These are phyloP conservation scores for Monopis laevigella DNA, from an alignment of 2,888 invertebrate genomes.

Conservation along the genomic window DNA sequence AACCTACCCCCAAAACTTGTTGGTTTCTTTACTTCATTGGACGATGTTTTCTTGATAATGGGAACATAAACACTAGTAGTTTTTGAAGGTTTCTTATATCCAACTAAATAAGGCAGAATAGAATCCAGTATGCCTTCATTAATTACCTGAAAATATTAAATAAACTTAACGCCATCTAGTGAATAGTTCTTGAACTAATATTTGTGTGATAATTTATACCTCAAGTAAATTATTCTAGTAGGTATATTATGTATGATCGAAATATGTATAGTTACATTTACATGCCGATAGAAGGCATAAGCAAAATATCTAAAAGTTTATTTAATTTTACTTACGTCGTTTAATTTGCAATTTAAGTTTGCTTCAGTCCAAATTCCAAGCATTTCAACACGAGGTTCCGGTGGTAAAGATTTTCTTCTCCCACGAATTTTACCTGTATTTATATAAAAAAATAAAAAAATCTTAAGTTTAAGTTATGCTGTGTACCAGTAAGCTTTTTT, in stretches of 20 bases:
- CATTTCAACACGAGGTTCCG: slow-evolving; percentile 53
- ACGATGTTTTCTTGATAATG: slow-evolving; percentile 58
- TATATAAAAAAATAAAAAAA: neutral
- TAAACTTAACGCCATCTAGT: slow-evolving; percentile 33
- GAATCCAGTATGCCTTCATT: slow-evolving; percentile 86
- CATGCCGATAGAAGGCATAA: no score
- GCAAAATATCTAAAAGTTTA: no score
- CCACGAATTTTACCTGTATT: slow-evolving; percentile 29
- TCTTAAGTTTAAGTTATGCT: neutral
- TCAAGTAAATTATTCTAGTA: no score
- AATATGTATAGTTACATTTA: no score
- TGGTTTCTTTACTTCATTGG: slow-evolving; percentile 57
- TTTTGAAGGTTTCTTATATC: slow-evolving; percentile 61
- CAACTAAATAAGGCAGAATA: slow-evolving; percentile 78
- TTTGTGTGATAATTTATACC: no score
- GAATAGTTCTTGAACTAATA: neutral
- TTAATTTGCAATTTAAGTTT: slow-evolving; percentile 58
- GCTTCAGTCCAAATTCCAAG: slow-evolving; percentile 60
- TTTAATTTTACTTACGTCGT: slow-evolving; percentile 60
- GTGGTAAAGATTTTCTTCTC: slow-evolving; percentile 32
- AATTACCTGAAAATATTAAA: slow-evolving; percentile 66
- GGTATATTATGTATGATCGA: no score
- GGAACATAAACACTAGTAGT: slow-evolving; percentile 62
- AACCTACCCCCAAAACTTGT: slow-evolving; percentile 58
- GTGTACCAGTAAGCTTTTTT: neutral